These are phyloP conservation scores for Silurus lanzhouensis DNA, from an alignment of 2,797 vertebrate species.

Conservation along the genomic window DNA sequence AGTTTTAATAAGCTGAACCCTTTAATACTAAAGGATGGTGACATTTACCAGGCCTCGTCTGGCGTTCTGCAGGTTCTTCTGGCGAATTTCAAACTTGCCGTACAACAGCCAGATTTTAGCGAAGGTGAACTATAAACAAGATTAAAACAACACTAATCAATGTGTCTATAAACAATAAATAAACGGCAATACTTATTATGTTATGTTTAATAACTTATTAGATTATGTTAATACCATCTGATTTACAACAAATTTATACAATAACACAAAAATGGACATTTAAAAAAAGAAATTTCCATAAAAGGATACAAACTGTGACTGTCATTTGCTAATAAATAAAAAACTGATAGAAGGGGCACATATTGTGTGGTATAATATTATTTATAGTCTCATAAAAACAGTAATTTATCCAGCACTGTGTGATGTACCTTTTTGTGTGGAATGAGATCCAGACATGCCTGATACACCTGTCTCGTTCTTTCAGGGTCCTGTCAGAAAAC, in stretches of 20 bases:
- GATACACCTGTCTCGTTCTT: no score
- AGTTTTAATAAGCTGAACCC: not conserved
- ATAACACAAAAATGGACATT: not conserved
- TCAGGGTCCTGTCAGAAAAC: constrained; percentile 55
- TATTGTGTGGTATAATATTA: not conserved
- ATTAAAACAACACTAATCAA: not conserved
- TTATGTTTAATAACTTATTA: no score
- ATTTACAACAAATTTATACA: no score
- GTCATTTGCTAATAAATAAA: not conserved
- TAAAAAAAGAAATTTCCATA: not conserved
- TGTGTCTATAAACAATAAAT: not conserved
- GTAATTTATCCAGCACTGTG: not conserved
- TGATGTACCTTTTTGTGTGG: no score
- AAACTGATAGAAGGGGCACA: not conserved
- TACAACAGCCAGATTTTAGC: constrained; percentile 85
- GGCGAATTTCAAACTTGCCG: constrained; percentile 94
- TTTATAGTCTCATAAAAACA: not conserved
- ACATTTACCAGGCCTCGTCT: constrained; percentile 75
- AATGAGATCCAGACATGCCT: no score
- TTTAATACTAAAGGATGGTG: not conserved
- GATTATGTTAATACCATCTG: not conserved
- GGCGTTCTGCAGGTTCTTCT: constrained; percentile 90
- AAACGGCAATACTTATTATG: not conserved
- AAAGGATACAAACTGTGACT: not conserved
- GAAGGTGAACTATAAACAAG: constrained; percentile 65